These are phyloP conservation scores for Dorcus hopei DNA, from an alignment of 2,888 invertebrate genomes.

Conservation along the genomic window DNA sequence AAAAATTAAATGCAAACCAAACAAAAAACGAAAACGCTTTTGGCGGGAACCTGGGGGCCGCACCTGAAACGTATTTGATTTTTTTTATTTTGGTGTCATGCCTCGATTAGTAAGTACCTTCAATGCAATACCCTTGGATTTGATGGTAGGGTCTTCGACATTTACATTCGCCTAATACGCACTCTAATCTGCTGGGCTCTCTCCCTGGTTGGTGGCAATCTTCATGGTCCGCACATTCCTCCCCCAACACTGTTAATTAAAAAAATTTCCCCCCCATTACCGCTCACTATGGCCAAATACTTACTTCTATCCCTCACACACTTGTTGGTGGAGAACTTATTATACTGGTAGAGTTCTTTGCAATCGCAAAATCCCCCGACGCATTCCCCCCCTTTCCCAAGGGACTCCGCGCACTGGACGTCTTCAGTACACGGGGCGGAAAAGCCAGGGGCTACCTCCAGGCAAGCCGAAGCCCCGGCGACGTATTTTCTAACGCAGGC, in stretches of 20 bases:
- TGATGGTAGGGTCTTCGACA: slow-evolving; percentile 30
- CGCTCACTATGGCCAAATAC: not conserved
- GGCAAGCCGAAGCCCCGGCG: slow-evolving; percentile 27
- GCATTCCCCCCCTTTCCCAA: slow-evolving; percentile 34
- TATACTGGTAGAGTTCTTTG: slow-evolving; percentile 32
- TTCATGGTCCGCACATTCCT: slow-evolving; percentile 29
- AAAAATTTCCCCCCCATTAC: not conserved
- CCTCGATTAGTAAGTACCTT: slow-evolving; percentile 15
- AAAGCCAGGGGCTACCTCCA: slow-evolving; percentile 28
- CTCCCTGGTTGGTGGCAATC: slow-evolving; percentile 25
- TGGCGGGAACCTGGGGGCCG: not conserved
- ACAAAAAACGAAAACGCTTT: not conserved
- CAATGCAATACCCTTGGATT: slow-evolving; percentile 30
- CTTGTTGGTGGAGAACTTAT: slow-evolving; percentile 28
- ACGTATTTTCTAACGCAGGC: slow-evolving; percentile 31
- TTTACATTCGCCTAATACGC: slow-evolving; percentile 30
- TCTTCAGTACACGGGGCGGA: slow-evolving; percentile 32
- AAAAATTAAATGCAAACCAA: not conserved
- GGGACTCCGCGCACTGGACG: slow-evolving; percentile 32
- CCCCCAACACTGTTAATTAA: slow-evolving; percentile 30
- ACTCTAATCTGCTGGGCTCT: slow-evolving; percentile 28
- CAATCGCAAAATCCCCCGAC: slow-evolving; percentile 33
- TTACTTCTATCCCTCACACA: slow-evolving; percentile 26
- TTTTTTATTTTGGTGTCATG: not conserved
- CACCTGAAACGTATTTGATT: not conserved